phyloP scores from a whole-genome alignment of 2,888 invertebrate genomes.

The Leptinotarsa juncta region DNA sequence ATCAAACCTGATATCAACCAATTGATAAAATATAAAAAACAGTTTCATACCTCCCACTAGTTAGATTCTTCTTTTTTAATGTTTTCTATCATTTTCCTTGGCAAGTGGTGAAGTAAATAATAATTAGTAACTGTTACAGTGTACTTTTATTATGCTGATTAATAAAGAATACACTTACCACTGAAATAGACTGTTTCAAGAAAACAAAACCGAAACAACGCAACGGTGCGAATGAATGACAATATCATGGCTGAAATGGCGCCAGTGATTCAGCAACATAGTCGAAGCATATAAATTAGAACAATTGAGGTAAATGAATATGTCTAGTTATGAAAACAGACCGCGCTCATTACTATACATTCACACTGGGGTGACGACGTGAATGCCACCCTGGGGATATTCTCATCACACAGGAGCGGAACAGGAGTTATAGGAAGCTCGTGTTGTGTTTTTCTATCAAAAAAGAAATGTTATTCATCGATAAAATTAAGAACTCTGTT shows the following conservation, averaged over 20 bases:
- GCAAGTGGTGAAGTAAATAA: too few species aligned
- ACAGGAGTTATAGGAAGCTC: neutral
- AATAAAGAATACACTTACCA: too few species aligned
- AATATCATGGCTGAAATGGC: conserved; percentile 14
- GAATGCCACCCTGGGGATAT: conserved; percentile 29
- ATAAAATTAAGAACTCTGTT: neutral
- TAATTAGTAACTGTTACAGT: too few species aligned
- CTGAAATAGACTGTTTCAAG: neutral
- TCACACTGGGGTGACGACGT: conserved; percentile 44
- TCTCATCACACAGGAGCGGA: conserved; percentile 15
- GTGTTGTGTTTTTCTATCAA: neutral
- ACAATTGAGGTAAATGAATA: conserved; percentile 59
- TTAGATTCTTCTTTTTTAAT: too few species aligned
- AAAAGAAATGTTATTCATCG: neutral
- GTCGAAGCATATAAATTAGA: conserved; percentile 39
- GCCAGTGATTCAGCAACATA: conserved; percentile 33
- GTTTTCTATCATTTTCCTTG: too few species aligned
- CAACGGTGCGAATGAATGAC: conserved; percentile 9
- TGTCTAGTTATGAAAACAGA: conserved; percentile 55
- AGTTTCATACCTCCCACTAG: too few species aligned
- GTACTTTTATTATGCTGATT: too few species aligned
- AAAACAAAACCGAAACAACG: conserved; percentile 8
- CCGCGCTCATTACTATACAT: conserved; percentile 55
- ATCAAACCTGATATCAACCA: too few species aligned
- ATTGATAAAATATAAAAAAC: too few species aligned